Base-by-base conservation (phyloP, 2,888 invertebrate genomes). In the Limnephilus rhombicus region DNA sequence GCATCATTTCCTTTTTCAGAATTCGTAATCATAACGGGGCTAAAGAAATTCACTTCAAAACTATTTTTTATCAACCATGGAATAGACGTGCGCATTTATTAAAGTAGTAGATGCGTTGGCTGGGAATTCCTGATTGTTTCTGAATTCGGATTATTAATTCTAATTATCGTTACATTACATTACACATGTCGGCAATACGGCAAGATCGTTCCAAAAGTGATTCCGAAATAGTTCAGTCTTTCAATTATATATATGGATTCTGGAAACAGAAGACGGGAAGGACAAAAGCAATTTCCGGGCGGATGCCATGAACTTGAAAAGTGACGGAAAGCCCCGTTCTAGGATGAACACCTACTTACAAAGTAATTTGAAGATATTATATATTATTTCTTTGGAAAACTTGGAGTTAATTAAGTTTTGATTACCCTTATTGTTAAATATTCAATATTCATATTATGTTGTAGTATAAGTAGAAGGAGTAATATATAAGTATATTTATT, bases 221-320 rank as follows among this genome's bases (percentile, higher is more conserved):
- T 68, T 68, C 68, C 68, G 68, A 68, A 68, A n/a, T n/a, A 68
- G 68, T 68, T 68, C 24, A 68, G 68, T 68, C 68, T 68, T 68
- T 68, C 68, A 68, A 68, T 68, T 68, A 68, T 68, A 68, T 68
- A n/a, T 68, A 68, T 68, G 68, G 24, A 24, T 68, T 68, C 68
- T 24, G 68, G 68, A 68, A 68, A 68, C 68, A 24, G 68, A 68
- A 68, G 24, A 68, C 68, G n/a, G 68, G 68, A 68, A 68, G 68
- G 68, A 68, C 68, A 68, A 68, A 68, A 68, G 68, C 68, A 68
- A 68, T 68, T 68, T 68, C 68, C 68, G 68, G 68, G 24, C 68
- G 68, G 68, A 68, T 68, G 68, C 68, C 68, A n/a, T 68, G 68
- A 68, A 68, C 68, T 68, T 68, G 68, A 68, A 68, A 68, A 68